Percentiles rank a stretch among this genome's conserved stretches.
Conservation (phyloP, 2,113 vertebrate species). For the Alosa alosa region DNA sequence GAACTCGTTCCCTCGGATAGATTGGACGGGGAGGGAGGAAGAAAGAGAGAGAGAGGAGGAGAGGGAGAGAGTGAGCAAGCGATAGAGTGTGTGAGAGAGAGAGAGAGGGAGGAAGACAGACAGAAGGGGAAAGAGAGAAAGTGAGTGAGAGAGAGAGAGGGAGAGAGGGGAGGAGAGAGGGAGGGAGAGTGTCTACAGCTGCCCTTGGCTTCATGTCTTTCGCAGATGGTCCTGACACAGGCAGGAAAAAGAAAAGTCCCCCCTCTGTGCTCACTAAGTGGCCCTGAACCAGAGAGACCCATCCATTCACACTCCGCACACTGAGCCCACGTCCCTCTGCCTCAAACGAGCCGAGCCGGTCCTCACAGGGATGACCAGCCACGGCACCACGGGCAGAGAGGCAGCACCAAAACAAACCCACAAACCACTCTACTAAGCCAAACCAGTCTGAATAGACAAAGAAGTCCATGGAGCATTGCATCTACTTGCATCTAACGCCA, state of each 20-base stretch:
- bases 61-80: not conserved
- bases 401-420: not conserved
- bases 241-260: constrained; percentile 27
- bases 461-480: not conserved
- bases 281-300: constrained; percentile 22
- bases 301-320: constrained; percentile 22
- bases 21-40: not conserved
- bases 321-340: not conserved
- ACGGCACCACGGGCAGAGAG: not conserved
- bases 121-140: too few relatives aligned
- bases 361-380: not conserved
- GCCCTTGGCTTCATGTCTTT: constrained; percentile 45
- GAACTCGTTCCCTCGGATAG: constrained; percentile 31
- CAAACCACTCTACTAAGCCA: not conserved
- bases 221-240: constrained; percentile 43
- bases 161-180: not conserved
- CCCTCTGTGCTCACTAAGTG: constrained; percentile 21
- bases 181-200: constrained; percentile 37
- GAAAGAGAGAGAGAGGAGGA: not conserved
- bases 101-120: not conserved
- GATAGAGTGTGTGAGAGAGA: not conserved
- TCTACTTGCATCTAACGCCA: not conserved
- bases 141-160: not conserved
- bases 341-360: not conserved
- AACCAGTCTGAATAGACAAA: not conserved